A percentile compares a stretch with the other conserved stretches of the same genome.
Evolutionary conservation across 1,140 invertebrate species (phyloP).

Genomic region (Bombus polaris): DNA sequence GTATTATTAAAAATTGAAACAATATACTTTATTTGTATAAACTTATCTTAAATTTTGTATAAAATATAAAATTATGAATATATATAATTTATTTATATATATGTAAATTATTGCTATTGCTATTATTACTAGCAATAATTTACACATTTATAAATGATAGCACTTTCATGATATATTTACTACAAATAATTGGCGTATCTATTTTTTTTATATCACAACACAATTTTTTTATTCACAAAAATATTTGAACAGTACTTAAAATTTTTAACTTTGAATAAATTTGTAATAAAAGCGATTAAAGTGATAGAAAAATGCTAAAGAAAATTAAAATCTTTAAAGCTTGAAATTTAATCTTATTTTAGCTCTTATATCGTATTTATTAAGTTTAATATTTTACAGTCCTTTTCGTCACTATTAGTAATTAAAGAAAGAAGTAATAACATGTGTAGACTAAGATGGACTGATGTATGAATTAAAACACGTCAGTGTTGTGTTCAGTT

Average conservation of each 20-base stretch:
- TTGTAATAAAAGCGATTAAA: neutral
- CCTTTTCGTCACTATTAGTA: slow-evolving; percentile 3
- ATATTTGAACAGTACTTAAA: neutral
- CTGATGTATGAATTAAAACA: slow-evolving; percentile 6
- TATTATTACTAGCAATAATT: slow-evolving; percentile 4
- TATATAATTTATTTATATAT: slow-evolving; percentile 23
- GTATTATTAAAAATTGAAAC: slow-evolving; percentile 63
- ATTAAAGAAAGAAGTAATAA: neutral
- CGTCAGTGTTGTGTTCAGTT: slow-evolving; percentile 32
- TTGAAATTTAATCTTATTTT: slow-evolving; percentile 5
- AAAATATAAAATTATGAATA: slow-evolving; percentile 27
- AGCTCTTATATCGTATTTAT: neutral
- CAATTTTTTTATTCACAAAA: neutral
- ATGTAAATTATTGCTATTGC: neutral
- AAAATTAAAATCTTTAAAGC: neutral
- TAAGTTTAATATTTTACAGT: neutral
- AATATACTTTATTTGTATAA: slow-evolving; percentile 44
- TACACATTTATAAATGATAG: neutral
- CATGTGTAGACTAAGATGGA: neutral
- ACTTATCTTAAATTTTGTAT: slow-evolving; percentile 39
- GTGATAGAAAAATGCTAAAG: neutral
- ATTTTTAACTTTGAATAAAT: neutral
- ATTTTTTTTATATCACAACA: neutral
- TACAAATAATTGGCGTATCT: neutral
- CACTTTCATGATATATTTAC: neutral